Base-by-base conservation (phyloP, 1,140 invertebrate genomes). In the Notospermus geniculatus region DNA sequence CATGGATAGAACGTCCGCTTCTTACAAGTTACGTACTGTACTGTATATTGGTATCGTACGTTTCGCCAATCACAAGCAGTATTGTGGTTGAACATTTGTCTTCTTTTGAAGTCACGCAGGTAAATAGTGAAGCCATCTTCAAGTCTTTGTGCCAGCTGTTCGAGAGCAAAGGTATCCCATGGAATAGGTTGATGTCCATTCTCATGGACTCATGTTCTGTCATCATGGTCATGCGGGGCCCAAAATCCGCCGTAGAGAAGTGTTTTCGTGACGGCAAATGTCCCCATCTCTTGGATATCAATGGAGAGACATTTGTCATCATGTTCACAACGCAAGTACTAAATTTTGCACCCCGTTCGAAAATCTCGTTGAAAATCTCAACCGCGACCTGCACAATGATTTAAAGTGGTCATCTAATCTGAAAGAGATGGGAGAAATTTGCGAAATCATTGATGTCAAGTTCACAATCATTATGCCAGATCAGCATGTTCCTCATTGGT, bases 251-350 rank as follows among this genome's bases (percentile, higher is more conserved):
- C n/a, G 19, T 71, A 19, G 73, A 75, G 60, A 56, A 50, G 2
- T 60, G 57, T 25, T 19, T 75, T 0, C 23, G 64, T 36, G 22
- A 59, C 29, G 45, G 61, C 46, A 68, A 60, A 39, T 62, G 65
- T 19, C 59, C 54, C 1, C 66, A 74, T 53, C 63, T 76, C 0
- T 27, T 75, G 5, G 71, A 74, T 56, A 64, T 74, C 28, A 68
- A 72, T 67, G 71, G n/a, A n/a, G 71, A 2, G 71, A 75, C 55
- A 57, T 66, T 0, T 71, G 66, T 28, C 73, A 75, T 46, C 71
- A 75, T 57, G 54, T 64, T 0, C 69, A 72, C 28, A 74, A 66
- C 62, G 63, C 64, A 23, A 11, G 61, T 0, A 69, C 71, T 30
- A 19, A 32, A 15, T 71, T 76, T 61, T 71, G 71, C 43, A 58